Evolutionary conservation across 2,888 invertebrate species (phyloP).

Genomic region (Dorcus parallelipipedus): DNA sequence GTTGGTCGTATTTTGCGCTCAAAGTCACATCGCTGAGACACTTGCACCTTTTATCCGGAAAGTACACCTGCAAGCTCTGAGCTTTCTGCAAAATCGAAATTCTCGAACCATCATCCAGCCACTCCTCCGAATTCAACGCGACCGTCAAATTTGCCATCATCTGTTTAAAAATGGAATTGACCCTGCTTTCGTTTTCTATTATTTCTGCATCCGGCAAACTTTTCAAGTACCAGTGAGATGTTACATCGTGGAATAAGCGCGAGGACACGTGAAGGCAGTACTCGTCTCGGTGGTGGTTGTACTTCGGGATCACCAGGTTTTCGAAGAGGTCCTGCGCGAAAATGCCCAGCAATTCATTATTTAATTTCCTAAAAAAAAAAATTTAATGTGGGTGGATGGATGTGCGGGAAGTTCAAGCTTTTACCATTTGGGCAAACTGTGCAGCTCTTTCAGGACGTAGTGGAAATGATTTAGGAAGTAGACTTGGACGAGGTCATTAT

Average conservation of each 20-base stretch:
- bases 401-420: not conserved
- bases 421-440: constrained; percentile 8
- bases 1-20: constrained; percentile 8
- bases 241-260: constrained; percentile 28
- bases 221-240: constrained; percentile 24
- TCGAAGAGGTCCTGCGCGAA: constrained; percentile 32
- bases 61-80: constrained; percentile 17
- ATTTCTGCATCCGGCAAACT: constrained; percentile 11
- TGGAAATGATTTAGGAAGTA: constrained; percentile 29
- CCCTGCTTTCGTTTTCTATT: constrained; percentile 9
- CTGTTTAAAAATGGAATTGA: constrained; percentile 19
- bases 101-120: constrained; percentile 23
- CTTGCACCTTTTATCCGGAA: constrained; percentile 12
- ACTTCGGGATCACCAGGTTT: constrained; percentile 28
- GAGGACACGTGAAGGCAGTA: constrained; percentile 29
- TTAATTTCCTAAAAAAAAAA: constrained; percentile 24
- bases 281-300: constrained; percentile 18
- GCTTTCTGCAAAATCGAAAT: constrained; percentile 17
- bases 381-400: not conserved
- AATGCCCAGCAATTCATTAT: constrained; percentile 32
- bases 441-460: constrained; percentile 12
- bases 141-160: constrained; percentile 20
- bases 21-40: constrained; percentile 12
- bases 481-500: constrained; percentile 25
- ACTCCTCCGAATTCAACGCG: constrained; percentile 15